phyloP scores from a whole-genome alignment of 2,888 invertebrate genomes.

The Byasa hedistus region DNA sequence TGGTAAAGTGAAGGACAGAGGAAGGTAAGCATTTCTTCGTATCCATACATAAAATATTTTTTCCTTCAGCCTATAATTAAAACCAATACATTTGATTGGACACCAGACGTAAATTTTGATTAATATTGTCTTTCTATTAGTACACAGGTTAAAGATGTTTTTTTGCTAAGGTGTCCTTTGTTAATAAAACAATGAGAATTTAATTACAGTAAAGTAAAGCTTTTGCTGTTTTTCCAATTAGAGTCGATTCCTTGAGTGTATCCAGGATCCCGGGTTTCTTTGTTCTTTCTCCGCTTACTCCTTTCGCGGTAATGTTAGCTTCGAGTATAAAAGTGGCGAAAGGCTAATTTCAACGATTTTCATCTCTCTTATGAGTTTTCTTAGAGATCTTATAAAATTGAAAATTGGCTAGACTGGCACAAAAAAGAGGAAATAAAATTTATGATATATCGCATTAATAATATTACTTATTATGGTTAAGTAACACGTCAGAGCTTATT shows the following conservation, averaged over 20 bases:
- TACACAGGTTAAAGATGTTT: not conserved
- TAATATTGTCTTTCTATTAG: no score
- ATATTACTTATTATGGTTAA: no score
- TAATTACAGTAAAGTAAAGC: conserved; percentile 14
- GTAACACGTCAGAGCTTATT: no score
- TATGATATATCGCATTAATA: no score
- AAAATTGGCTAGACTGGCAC: no score
- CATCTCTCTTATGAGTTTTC: not conserved
- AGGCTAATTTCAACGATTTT: conserved; percentile 28
- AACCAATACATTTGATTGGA: no score
- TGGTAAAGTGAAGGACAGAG: no score
- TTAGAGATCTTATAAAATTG: no score
- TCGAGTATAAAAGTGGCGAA: conserved; percentile 21
- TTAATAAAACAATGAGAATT: conserved; percentile 1
- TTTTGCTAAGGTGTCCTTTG: not conserved
- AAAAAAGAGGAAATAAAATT: no score
- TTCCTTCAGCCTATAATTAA: no score
- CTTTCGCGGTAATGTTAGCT: conserved; percentile 18
- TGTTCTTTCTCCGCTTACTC: conserved; percentile 19
- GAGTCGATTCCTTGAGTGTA: conserved; percentile 21
- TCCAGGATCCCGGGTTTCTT: not conserved
- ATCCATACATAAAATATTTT: not conserved
- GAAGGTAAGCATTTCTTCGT: no score
- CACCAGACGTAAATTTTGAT: no score
- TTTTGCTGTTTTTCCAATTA: conserved; percentile 22